Conservation (phyloP, 2,888 invertebrate genomes). For the Zootermopsis nevadensis region DNA sequence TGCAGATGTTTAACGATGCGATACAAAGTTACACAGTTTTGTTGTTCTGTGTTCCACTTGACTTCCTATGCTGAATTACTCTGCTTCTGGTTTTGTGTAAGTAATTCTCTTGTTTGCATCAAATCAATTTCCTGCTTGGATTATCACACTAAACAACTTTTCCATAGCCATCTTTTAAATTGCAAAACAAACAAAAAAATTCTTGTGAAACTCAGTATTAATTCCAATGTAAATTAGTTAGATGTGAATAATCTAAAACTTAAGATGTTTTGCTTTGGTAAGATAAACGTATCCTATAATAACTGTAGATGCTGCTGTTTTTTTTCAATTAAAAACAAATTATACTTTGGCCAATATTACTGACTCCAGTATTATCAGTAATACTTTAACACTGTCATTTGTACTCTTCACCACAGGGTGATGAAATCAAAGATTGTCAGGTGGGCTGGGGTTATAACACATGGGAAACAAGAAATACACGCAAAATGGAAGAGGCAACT, state of each 20-base stretch:
- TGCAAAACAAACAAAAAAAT: not conserved
- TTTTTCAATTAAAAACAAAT: too few species aligned
- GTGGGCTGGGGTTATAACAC: too few species aligned
- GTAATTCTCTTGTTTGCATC: slow-evolving; percentile 13
- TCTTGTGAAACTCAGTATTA: not conserved
- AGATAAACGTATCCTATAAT: too few species aligned
- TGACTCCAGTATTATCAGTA: too few species aligned
- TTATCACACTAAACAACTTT: not conserved
- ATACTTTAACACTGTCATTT: too few species aligned
- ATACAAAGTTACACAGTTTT: not conserved
- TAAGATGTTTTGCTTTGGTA: not conserved
- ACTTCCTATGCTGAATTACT: not conserved
- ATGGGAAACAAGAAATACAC: too few species aligned
- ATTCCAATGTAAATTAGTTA: not conserved
- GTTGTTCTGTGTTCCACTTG: slow-evolving; percentile 5
- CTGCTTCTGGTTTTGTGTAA: not conserved
- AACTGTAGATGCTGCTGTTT: too few species aligned
- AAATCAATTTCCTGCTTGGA: slow-evolving; percentile 25
- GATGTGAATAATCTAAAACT: not conserved
- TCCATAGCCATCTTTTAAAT: not conserved
- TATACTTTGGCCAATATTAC: too few species aligned
- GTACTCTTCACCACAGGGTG: too few species aligned
- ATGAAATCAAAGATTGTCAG: too few species aligned
- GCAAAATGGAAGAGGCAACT: too few species aligned
- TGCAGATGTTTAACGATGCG: not conserved